Conservation (phyloP, 2,797 vertebrate genomes). For the Chromis chromis region DNA sequence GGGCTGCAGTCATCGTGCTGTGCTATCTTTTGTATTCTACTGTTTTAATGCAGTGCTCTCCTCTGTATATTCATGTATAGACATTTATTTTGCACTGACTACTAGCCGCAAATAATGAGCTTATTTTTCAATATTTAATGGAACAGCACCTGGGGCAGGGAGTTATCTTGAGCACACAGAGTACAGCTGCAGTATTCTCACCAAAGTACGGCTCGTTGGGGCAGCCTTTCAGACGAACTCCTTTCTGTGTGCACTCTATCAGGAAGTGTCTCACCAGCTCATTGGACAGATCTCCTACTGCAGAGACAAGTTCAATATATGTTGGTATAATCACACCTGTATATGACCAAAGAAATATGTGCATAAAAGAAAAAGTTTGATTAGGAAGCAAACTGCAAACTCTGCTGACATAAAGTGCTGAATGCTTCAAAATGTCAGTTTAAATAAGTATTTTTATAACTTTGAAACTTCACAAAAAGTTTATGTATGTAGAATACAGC, state of each 20-base stretch:
- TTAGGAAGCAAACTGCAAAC: neutral
- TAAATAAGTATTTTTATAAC: neutral
- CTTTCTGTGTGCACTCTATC: slow-evolving; percentile 95
- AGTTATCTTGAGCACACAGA: too few relatives aligned
- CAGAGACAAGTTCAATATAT: slow-evolving; percentile 13
- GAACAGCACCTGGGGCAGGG: neutral
- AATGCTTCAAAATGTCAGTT: neutral
- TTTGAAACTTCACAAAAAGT: neutral
- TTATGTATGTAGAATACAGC: too few relatives aligned
- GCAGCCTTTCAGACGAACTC: slow-evolving; percentile 96
- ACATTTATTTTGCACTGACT: too few relatives aligned
- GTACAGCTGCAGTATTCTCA: slow-evolving; percentile 68
- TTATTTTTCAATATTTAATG: too few relatives aligned
- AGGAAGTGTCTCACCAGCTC: slow-evolving; percentile 97
- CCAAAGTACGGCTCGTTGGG: slow-evolving; percentile 96
- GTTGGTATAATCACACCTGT: neutral
- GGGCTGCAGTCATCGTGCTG: neutral
- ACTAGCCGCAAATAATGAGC: neutral
- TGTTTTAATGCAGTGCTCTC: neutral
- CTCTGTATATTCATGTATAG: too few relatives aligned
- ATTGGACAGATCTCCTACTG: slow-evolving; percentile 90
- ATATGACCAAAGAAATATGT: neutral
- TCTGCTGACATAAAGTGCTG: neutral
- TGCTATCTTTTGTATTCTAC: neutral
- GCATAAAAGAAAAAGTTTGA: too few relatives aligned